These are phyloP conservation scores for Neuroterus valhalla DNA, from an alignment of 1,140 invertebrate genomes.

Conservation along the genomic window DNA sequence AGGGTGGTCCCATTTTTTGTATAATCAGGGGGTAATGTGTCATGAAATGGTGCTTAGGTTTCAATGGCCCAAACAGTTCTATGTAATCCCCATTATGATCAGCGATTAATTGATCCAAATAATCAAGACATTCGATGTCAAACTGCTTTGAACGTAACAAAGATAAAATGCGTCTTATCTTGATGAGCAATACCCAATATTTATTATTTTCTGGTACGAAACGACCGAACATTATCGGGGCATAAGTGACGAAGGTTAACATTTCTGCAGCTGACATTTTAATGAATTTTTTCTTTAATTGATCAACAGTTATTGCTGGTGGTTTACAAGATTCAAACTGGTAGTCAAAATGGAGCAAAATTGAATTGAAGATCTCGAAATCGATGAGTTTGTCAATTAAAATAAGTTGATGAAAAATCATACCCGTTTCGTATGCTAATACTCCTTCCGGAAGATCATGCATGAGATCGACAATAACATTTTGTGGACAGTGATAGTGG, in stretches of 20 bases:
- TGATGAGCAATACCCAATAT: conserved; percentile 9
- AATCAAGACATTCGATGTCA: conserved; percentile 3
- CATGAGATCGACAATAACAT: background rate
- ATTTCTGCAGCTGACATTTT: conserved; percentile 26
- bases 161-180: background rate
- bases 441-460: conserved; percentile 5
- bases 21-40: conserved; percentile 23
- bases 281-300: conserved; percentile 3
- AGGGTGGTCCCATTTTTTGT: background rate
- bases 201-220: background rate
- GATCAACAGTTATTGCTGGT: background rate
- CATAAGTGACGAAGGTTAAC: background rate
- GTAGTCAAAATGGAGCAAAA: background rate
- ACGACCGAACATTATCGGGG: background rate
- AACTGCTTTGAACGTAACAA: background rate
- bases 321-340: conserved; percentile 16
- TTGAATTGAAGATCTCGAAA: background rate
- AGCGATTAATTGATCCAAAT: background rate
- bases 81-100: background rate
- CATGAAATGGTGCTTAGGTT: conserved; percentile 26
- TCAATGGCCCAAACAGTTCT: background rate
- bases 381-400: background rate
- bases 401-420: background rate
- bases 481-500: no score
- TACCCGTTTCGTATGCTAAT: background rate